Conservation (phyloP, 2,888 invertebrate genomes). For the Uropetala carovei region DNA sequence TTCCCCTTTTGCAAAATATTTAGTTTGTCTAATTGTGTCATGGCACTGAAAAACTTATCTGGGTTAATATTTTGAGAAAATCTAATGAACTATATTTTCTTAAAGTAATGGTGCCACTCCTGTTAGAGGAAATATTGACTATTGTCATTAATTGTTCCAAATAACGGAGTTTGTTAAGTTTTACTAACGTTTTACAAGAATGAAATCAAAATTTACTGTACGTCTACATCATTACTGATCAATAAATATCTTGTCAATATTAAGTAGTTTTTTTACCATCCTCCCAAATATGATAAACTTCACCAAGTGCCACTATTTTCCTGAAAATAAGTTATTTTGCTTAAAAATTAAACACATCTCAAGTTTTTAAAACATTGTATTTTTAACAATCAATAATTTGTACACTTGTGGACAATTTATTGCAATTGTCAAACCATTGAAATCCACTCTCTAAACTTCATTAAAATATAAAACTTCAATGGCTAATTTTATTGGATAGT, state of each 20-base stretch:
- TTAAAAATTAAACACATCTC: neutral
- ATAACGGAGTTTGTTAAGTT: conserved; percentile 55
- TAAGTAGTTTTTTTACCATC: neutral
- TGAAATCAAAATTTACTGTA: conserved; percentile 62
- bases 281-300: neutral
- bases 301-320: neutral
- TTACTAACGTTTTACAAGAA: conserved; percentile 57
- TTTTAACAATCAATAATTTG: conserved; percentile 60
- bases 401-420: conserved; percentile 46
- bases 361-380: neutral
- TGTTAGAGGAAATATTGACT: neutral
- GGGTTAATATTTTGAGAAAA: conserved; percentile 64
- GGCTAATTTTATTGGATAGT: conserved; percentile 31
- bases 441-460: conserved; percentile 22
- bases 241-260: conserved; percentile 49
- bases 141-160: conserved; percentile 40
- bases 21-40: conserved; percentile 49
- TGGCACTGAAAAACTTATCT: conserved; percentile 55
- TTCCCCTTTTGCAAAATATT: conserved; percentile 40
- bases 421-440: conserved; percentile 55
- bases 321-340: neutral
- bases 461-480: conserved; percentile 61
- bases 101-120: conserved; percentile 60
- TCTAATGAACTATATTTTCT: conserved; percentile 56
- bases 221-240: conserved; percentile 52